phyloP scores from a whole-genome alignment of 1,140 invertebrate species.

The Sminthurinus signatus region DNA sequence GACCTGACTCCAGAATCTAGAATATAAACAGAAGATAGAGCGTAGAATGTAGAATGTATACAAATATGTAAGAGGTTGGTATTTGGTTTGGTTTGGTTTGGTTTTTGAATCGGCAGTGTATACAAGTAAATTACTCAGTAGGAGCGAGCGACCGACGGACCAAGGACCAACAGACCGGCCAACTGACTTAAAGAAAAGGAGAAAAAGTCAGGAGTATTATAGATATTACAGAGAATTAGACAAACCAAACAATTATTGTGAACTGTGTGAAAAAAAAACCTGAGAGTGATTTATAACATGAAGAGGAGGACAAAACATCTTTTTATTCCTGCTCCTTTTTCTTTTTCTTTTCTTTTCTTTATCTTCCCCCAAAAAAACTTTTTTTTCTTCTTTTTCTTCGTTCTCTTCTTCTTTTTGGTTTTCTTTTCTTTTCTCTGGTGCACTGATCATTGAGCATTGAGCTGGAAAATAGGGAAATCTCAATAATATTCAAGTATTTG shows the following conservation, averaged over 20 bases:
- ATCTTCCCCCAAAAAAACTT: constrained; percentile 6
- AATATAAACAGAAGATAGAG: no score
- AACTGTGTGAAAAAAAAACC: constrained; percentile 27
- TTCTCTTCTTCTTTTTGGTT: background rate
- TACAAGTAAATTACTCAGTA: constrained; percentile 10
- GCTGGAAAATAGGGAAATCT: no score
- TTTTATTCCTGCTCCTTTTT: constrained; percentile 15
- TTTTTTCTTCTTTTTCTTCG: background rate
- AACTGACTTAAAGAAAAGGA: background rate
- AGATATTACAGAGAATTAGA: constrained; percentile 12
- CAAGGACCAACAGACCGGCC: no score
- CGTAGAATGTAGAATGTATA: no score
- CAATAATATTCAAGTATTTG: no score
- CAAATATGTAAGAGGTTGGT: no score
- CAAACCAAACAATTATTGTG: constrained; percentile 38
- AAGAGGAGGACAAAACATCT: constrained; percentile 21
- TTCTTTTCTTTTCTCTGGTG: no score
- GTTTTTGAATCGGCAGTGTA: background rate
- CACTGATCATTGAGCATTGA: no score
- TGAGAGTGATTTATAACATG: constrained; percentile 32
- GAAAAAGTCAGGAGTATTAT: background rate
- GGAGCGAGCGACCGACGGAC: background rate
- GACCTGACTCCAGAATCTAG: no score
- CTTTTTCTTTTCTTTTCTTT: constrained; percentile 1
- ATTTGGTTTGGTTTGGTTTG: no score